Evolutionary conservation across 2,797 vertebrate genomes (phyloP), one percentile per base, ranked within the genome.

Genomic region (Acanthurus lineatus): DNA sequence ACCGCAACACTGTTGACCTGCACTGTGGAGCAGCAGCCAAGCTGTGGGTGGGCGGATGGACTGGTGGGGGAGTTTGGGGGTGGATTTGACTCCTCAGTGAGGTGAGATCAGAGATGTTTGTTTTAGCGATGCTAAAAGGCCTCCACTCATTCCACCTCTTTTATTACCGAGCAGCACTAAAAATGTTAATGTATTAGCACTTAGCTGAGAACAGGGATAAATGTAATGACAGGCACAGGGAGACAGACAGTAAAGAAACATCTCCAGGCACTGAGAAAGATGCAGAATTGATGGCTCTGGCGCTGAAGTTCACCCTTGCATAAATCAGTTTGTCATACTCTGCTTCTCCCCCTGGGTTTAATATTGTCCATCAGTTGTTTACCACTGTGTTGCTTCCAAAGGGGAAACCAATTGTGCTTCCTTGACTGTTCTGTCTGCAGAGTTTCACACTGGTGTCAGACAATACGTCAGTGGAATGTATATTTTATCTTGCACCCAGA

Each of bases 1-100:
- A 95, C 94, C 93, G 89, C 89, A 92, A 92, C 94, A 95, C 94
- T 96, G 95, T 96, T 93, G 94, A 95, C 94, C 93, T 92, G 93
- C 92, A 96, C 94, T 95, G 94, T 95, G 94, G 89, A 90, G 89
- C 77, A 81, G 83, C 45, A 72, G 90, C 80, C 82, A 74, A 86
- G 82, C 83, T 85, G 86, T 17, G 77, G 49, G 73, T 73, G 76
- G 57, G 49, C 52, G 65, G 73, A 77, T 64, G 77, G 71, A 83
- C 78, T 72, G 51, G 61, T 60, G 49, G 72, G 65, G 73, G 61
- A 57, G 67, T 60, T 53, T 56, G 71, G 62, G 57, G 68, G 47
- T 22, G 71, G 66, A 74, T 70, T 35, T 48, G 82, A 79, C 69
- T 84, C 68, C 85, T 91, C 76, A 63, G 54, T 76, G 73, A 88